Conservation (phyloP, 2,888 invertebrate genomes). For the Tholera decimalis region DNA sequence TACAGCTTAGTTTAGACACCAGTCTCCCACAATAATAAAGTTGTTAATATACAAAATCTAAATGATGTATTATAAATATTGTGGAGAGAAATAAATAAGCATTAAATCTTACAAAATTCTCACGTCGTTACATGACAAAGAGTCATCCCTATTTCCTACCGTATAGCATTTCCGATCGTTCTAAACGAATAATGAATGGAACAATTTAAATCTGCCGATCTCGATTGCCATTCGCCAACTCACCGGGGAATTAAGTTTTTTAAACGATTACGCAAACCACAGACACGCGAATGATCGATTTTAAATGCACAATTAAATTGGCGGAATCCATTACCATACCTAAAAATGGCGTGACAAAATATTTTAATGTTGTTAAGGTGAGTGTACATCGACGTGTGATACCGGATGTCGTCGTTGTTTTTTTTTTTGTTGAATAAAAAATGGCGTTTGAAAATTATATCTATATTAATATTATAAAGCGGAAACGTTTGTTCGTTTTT, state of each 20-base stretch:
- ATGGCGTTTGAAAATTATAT: background rate
- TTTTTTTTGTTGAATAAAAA: background rate
- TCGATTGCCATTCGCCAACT: conserved; percentile 45
- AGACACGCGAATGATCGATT: conserved; percentile 72
- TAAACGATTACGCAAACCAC: conserved; percentile 65
- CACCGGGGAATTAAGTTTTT: conserved; percentile 48
- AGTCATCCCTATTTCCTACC: conserved; percentile 31
- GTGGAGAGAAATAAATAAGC: too few relatives aligned
- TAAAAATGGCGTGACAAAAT: conserved; percentile 65
- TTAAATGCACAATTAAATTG: conserved; percentile 67
- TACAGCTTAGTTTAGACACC: too few relatives aligned
- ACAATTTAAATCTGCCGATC: conserved; percentile 51
- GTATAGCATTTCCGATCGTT: conserved; percentile 42
- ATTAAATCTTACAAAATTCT: too few relatives aligned
- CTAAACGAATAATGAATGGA: conserved; percentile 57
- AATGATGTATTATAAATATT: too few relatives aligned
- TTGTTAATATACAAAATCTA: too few relatives aligned
- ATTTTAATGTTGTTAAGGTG: conserved; percentile 48
- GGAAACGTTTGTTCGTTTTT: too few relatives aligned
- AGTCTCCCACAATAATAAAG: too few relatives aligned
- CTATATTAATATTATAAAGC: too few relatives aligned
- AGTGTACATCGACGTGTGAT: conserved; percentile 35
- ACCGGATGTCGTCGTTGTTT: conserved; percentile 8
- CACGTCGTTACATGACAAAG: conserved; percentile 9
- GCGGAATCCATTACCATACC: conserved; percentile 60